Conservation (phyloP, 2,888 invertebrate species). For the Timema podura region DNA sequence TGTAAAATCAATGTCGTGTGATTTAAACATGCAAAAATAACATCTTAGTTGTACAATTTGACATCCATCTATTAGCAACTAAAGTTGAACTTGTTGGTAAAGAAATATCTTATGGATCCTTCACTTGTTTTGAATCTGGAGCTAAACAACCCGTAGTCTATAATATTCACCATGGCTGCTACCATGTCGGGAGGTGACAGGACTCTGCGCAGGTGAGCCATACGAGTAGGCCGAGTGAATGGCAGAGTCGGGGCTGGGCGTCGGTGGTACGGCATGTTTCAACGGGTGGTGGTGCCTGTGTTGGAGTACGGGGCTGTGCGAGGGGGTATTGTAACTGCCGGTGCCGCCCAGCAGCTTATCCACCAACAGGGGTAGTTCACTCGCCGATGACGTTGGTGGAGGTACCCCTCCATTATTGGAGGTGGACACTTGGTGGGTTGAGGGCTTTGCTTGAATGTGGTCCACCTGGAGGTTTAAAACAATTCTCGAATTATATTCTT, state of each 20-base stretch:
- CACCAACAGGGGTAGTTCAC: slow-evolving; percentile 52
- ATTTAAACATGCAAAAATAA: too few relatives aligned
- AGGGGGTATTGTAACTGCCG: slow-evolving; percentile 53
- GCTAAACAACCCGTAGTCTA: too few relatives aligned
- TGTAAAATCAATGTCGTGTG: too few relatives aligned
- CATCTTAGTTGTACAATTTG: background rate
- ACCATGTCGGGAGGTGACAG: slow-evolving; percentile 77
- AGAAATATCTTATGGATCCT: too few relatives aligned
- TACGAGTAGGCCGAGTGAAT: slow-evolving; percentile 83
- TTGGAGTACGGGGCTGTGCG: slow-evolving; percentile 59
- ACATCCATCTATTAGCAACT: background rate
- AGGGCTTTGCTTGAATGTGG: background rate
- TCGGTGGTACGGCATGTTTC: slow-evolving; percentile 58
- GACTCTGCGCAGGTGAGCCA: slow-evolving; percentile 79
- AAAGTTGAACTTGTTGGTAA: background rate
- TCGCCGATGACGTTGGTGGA: background rate
- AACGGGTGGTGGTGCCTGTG: slow-evolving; percentile 41
- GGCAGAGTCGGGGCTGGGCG: slow-evolving; percentile 84
- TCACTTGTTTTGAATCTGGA: too few relatives aligned
- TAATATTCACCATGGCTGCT: slow-evolving; percentile 30
- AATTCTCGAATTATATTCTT: too few relatives aligned
- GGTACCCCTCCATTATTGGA: slow-evolving; percentile 36
- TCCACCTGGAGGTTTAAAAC: background rate
- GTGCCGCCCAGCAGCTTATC: slow-evolving; percentile 56
- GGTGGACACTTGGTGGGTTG: background rate